Conservation (phyloP, 2,797 vertebrate genomes). For the Perdix hodgsoniae region DNA sequence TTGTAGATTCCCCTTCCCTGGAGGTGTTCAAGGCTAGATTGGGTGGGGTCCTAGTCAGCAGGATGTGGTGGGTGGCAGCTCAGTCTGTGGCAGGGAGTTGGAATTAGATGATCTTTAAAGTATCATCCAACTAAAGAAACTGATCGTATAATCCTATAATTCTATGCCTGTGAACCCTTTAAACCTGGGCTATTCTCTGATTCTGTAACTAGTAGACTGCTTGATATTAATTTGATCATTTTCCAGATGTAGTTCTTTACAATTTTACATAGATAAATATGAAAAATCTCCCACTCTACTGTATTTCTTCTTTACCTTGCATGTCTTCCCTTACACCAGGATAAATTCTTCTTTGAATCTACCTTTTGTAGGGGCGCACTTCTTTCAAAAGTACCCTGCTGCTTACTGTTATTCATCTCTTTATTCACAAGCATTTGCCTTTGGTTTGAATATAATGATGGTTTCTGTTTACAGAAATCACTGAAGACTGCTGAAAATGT, state of each 20-base stretch:
- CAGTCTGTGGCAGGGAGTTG: not conserved
- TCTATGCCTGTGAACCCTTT: not conserved
- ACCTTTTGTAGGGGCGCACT: fast-evolving
- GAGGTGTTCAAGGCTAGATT: not conserved
- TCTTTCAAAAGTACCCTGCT: not conserved
- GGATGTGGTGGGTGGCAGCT: no score
- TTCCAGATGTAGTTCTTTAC: not conserved
- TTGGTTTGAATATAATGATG: not conserved
- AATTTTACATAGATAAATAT: not conserved
- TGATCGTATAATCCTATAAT: not conserved
- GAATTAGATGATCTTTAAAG: not conserved
- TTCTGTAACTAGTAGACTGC: not conserved
- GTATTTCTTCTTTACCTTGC: not conserved
- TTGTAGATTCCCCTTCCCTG: not conserved
- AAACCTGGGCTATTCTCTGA: not conserved
- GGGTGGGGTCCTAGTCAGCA: not conserved
- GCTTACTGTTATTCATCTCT: not conserved
- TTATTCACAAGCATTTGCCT: not conserved
- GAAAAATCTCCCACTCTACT: not conserved
- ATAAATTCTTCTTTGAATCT: not conserved
- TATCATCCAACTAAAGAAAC: not conserved
- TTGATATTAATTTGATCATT: not conserved
- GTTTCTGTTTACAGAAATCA: not conserved
- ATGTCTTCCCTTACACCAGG: not conserved
- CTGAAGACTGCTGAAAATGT: not conserved